These are phyloP conservation scores for Steromphala cineraria DNA, from an alignment of 2,888 invertebrate species.

Conservation along the genomic window DNA sequence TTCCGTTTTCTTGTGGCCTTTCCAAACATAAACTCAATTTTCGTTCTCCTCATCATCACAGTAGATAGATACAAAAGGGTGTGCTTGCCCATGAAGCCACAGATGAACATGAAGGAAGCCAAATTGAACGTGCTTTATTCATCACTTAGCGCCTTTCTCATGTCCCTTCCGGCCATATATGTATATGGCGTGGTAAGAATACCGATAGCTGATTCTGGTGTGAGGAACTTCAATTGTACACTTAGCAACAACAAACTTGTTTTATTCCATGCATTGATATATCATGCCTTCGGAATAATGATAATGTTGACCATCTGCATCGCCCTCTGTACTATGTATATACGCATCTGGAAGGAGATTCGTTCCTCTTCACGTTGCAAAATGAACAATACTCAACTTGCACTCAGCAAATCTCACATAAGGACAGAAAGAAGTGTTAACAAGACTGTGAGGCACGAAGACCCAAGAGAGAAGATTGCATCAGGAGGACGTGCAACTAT, in stretches of 20 bases:
- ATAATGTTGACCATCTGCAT: neutral
- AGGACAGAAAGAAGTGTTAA: no score
- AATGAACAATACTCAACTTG: neutral
- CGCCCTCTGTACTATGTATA: neutral
- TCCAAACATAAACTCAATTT: no score
- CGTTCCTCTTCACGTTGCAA: neutral
- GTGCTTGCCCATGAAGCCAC: no score
- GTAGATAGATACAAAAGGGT: no score
- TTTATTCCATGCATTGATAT: slow-evolving; percentile 23
- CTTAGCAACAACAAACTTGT: slow-evolving; percentile 22
- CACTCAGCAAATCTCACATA: neutral
- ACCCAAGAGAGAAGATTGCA: neutral
- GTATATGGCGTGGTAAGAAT: slow-evolving; percentile 32
- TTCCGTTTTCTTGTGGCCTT: no score
- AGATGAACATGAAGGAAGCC: no score
- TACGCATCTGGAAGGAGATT: neutral
- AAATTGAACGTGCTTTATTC: no score
- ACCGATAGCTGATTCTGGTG: neutral
- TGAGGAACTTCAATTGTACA: slow-evolving; percentile 34
- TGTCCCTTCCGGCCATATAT: slow-evolving; percentile 31
- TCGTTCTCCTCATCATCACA: no score
- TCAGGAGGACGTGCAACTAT: slow-evolving; percentile 21
- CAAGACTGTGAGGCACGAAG: neutral
- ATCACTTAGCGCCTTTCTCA: neutral
- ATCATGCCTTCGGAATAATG: slow-evolving; percentile 13